Evolutionary conservation across 2,113 vertebrate genomes (phyloP).

Genomic region (Rhegmatorhina hoffmannsi): DNA sequence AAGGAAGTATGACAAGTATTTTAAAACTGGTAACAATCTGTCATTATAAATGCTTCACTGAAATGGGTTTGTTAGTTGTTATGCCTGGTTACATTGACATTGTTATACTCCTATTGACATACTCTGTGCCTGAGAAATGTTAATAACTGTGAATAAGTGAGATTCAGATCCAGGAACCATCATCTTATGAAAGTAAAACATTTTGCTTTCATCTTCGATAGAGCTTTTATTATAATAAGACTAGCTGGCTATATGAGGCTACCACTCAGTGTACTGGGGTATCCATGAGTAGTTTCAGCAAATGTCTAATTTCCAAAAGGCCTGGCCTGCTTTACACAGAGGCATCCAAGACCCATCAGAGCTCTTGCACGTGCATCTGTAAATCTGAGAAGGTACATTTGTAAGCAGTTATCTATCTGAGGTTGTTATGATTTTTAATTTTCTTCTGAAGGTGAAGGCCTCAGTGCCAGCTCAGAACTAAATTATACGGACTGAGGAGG

Average conservation of each 20-base stretch:
- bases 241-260: neutral
- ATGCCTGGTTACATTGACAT: neutral
- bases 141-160: neutral
- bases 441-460: neutral
- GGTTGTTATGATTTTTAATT: neutral
- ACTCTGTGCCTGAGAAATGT: neutral
- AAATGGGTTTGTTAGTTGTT: constrained; percentile 4
- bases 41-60: constrained; percentile 2
- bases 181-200: neutral
- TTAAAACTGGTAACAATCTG: neutral
- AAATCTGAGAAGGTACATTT: neutral
- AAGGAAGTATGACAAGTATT: constrained; percentile 28
- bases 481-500: neutral
- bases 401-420: neutral
- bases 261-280: neutral
- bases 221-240: neutral
- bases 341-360: neutral
- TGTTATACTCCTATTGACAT: neutral
- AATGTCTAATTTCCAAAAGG: neutral
- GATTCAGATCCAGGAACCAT: neutral
- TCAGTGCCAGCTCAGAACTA: neutral
- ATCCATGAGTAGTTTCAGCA: neutral
- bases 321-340: neutral
- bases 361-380: neutral
- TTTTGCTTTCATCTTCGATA: neutral